Base-by-base conservation (phyloP, 2,113 vertebrate genomes). In the Laticauda colubrina region DNA sequence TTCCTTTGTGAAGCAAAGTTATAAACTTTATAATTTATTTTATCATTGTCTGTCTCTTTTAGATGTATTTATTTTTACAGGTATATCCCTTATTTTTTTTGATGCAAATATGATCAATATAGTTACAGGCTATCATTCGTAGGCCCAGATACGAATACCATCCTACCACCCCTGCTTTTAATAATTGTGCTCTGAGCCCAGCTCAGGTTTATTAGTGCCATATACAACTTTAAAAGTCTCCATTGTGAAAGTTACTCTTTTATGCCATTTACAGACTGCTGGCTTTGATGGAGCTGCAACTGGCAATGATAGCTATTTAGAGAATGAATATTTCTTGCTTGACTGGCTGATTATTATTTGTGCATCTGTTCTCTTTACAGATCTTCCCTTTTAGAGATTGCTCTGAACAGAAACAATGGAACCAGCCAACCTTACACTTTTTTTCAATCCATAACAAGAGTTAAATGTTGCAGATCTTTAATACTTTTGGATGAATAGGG, bases 201-300 rank as follows among this genome's bases (percentile, higher is more conserved):
- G 23, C 87, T 57, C 93, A 48, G 87, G n/a, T 43, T 34, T 94
- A 88, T 56, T 95, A 24, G 54, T 8, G 5, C 29, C 91, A 1
- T 89, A 45, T 81, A 93, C 14, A 94, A 94, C 86, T 94, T 91
- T 85, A 85, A 94, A 95, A 88, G 92, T 11, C 59, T 94, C 89
- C 61, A 26, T 23, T 69, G 64, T 5, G 45, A 39, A 69, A 64
- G 64, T 94, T 95, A 61, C 92, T 95, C 39, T 81, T 92, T 89
- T 81, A 90, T 92, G 92, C n/a, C 54, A 97, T 93, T 94, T 96
- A 94, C 69, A 29, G 88, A 69, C 23, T 20, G 3, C 92, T 92
- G 29, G 12, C 26, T 88, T 93, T 94, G 89, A 94, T 85, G 90
- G 86, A 81, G 54, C 1, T 53, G n/a, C 51, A 94, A 88, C 59